These are phyloP conservation scores for Rhingia rostrata DNA, from an alignment of 2,888 invertebrate species.

Conservation along the genomic window DNA sequence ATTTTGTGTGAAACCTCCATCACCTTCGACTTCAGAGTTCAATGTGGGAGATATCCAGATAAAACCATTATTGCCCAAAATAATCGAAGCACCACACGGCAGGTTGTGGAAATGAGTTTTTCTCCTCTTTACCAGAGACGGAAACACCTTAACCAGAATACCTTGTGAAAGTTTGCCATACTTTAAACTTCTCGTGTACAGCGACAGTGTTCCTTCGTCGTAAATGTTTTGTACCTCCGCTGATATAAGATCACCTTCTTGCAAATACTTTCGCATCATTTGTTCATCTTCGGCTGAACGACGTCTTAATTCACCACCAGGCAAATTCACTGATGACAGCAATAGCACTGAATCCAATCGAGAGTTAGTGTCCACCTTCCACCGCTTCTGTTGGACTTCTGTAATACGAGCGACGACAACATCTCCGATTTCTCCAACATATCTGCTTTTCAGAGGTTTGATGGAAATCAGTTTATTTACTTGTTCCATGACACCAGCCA, in stretches of 20 bases:
- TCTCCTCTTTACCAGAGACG: slow-evolving; percentile 94
- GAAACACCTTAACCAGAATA: slow-evolving; percentile 93
- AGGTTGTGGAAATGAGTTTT: slow-evolving; percentile 98
- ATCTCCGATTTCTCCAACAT: slow-evolving; percentile 97
- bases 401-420: slow-evolving; percentile 97
- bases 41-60: slow-evolving; percentile 94
- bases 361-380: slow-evolving; percentile 98
- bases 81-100: slow-evolving; percentile 94
- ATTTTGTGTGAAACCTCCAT: slow-evolving; percentile 91
- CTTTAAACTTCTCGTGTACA: slow-evolving; percentile 97
- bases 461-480: slow-evolving; percentile 97
- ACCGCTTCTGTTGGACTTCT: slow-evolving; percentile 96
- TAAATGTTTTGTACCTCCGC: slow-evolving; percentile 98
- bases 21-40: slow-evolving; percentile 85
- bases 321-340: slow-evolving; percentile 96
- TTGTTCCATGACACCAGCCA: slow-evolving; percentile 96
- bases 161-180: slow-evolving; percentile 98
- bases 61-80: slow-evolving; percentile 98
- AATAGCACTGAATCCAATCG: slow-evolving; percentile 93
- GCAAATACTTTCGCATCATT: slow-evolving; percentile 96
- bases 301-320: slow-evolving; percentile 97
- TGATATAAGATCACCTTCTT: slow-evolving; percentile 97
- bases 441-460: slow-evolving; percentile 94
- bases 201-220: slow-evolving; percentile 94
- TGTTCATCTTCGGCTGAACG: slow-evolving; percentile 98